Evolutionary conservation across 2,113 vertebrate genomes (phyloP).

Genomic region (Esox niger): DNA sequence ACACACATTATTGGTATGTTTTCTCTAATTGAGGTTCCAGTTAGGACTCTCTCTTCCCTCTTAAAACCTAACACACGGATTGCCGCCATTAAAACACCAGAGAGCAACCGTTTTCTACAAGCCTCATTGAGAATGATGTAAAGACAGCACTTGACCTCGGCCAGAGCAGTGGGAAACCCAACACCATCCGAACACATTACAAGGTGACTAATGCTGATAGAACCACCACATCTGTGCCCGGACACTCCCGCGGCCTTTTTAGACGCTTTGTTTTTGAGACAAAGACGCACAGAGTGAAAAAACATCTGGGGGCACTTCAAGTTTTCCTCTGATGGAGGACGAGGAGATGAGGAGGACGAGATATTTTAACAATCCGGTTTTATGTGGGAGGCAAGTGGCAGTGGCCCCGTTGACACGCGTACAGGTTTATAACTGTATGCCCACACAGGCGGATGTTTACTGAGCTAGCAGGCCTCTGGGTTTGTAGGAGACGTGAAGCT

Average conservation of each 20-base stretch:
- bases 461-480: background rate
- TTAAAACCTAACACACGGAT: background rate
- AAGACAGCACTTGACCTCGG: conserved; percentile 7
- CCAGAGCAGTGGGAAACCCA: conserved; percentile 4
- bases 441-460: conserved; percentile 53
- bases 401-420: conserved; percentile 34
- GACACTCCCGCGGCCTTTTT: background rate
- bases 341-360: background rate
- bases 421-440: conserved; percentile 48
- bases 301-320: conserved; percentile 4
- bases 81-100: conserved; percentile 8
- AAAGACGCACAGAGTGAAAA: background rate
- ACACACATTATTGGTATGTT: background rate
- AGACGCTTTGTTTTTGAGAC: background rate
- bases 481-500: background rate
- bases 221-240: background rate
- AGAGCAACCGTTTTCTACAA: conserved; percentile 14
- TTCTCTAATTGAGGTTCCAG: background rate
- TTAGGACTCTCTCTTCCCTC: background rate
- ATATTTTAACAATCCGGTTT: conserved; percentile 37
- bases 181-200: conserved; percentile 5
- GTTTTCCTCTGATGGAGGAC: conserved; percentile 36
- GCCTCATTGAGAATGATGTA: conserved; percentile 17
- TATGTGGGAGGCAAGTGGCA: conserved; percentile 46
- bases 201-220: conserved; percentile 7